Base-by-base conservation (phyloP, 2,888 invertebrate species). In the Iphiclides podalirius region DNA sequence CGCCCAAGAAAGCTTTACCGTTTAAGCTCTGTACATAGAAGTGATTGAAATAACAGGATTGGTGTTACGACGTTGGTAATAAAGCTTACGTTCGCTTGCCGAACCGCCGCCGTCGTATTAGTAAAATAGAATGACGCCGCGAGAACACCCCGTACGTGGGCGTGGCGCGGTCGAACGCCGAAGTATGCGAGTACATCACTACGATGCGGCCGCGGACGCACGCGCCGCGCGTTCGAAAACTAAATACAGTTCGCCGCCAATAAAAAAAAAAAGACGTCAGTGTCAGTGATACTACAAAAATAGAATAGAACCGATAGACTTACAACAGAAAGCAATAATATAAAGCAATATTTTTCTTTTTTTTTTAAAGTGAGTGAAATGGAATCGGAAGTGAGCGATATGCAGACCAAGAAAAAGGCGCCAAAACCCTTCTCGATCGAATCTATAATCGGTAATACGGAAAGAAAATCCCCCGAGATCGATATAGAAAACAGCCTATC, bases 371-470 rank as follows among this genome's bases (percentile, higher is more conserved):
- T 50, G 42, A 53, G 54, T 56, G 67, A 63, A 61, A 75, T 75
- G 87, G 83, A 86, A 53, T 79, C 80, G 0, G 77, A 84, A 64
- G 62, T 81, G 20, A 60, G 58, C 1, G 79, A 79, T 53, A 79
- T 79, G 0, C 75, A 78, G 59, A 78, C 76, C 0, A 73, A 77
- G 52, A 82, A 82, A 49, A 85, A 75, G 62, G 83, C 86, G 42
- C 92, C 92, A 1, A 91, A 90, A 60, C 91, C 92, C 1, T 92
- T 92, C 70, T 90, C 92, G 0, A 92, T 92, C 37, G 92, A 92
- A 70, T 92, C 92, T 1, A 64, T 92, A 16, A 92, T 92, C 14
- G 89, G 89, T 0, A 66, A 53, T 16, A 62, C 61, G n/a, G 75
- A 79, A 8, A 66, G 87, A 57, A 86, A 86, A 73, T 85, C 85